Conservation (phyloP, 2,797 vertebrate species). For the Cygnus olor region DNA sequence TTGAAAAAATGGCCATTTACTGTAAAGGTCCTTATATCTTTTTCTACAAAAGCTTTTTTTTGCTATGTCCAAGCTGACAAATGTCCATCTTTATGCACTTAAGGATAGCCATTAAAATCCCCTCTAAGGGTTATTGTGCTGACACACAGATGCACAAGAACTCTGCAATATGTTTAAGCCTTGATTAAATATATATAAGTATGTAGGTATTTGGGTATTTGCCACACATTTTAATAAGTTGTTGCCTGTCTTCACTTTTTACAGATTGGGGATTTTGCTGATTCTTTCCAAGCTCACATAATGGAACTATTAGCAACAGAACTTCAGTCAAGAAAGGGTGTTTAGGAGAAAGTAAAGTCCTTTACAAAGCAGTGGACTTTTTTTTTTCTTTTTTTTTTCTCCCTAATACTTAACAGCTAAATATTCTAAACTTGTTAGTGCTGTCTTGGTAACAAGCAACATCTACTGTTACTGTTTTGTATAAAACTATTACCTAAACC, state of each 20-base stretch:
- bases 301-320: not conserved
- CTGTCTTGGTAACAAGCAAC: not conserved
- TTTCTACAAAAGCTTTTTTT: not conserved
- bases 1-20: not conserved
- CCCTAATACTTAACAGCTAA: not conserved
- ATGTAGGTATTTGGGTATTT: not conserved
- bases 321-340: not conserved
- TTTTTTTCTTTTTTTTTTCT: no score
- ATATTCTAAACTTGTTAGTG: not conserved
- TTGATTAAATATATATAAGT: not conserved
- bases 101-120: not conserved
- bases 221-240: not conserved
- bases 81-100: not conserved
- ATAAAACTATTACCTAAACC: not conserved
- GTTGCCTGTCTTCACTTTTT: not conserved
- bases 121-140: not conserved
- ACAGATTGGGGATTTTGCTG: not conserved
- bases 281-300: not conserved
- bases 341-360: not conserved
- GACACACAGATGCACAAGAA: fast-evolving
- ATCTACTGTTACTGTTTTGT: not conserved
- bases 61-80: not conserved
- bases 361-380: not conserved
- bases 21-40: not conserved
- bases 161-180: not conserved